Evolutionary conservation across 2,888 invertebrate species (phyloP).

Genomic region (Plagiodera versicolora): DNA sequence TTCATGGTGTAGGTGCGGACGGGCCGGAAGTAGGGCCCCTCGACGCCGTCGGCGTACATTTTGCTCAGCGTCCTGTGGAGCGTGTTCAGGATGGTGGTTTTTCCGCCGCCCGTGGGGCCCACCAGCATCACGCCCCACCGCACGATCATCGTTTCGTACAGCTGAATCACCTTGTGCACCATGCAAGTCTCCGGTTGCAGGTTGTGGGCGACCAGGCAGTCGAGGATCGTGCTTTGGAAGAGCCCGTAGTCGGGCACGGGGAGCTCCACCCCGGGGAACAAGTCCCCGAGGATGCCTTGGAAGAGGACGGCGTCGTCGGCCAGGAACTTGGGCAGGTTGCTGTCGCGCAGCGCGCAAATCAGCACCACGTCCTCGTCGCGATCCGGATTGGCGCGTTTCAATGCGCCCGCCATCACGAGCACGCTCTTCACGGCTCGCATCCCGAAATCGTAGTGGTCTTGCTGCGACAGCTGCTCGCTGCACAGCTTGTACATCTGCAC

Average conservation of each 20-base stretch:
- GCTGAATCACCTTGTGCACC: conserved; percentile 77
- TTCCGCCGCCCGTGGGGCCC: conserved; percentile 87
- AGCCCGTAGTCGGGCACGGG: conserved; percentile 79
- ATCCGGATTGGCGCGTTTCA: conserved; percentile 83
- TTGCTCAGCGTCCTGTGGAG: conserved; percentile 70
- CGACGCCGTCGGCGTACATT: conserved; percentile 63
- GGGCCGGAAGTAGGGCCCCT: conserved; percentile 66
- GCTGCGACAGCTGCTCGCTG: conserved; percentile 88
- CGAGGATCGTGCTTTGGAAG: conserved; percentile 67
- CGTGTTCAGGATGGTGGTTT: conserved; percentile 73
- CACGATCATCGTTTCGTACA: conserved; percentile 89
- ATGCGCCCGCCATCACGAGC: conserved; percentile 86
- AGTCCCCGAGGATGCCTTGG: conserved; percentile 82
- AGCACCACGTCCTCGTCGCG: conserved; percentile 82
- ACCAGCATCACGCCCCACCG: conserved; percentile 93
- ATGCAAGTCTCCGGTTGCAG: conserved; percentile 70
- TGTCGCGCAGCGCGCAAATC: conserved; percentile 83
- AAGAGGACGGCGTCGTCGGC: conserved; percentile 83
- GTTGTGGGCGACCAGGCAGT: conserved; percentile 60
- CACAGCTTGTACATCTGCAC: conserved; percentile 91
- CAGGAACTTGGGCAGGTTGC: conserved; percentile 88
- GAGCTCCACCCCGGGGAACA: conserved; percentile 81
- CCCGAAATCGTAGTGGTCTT: conserved; percentile 91
- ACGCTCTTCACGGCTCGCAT: conserved; percentile 95
- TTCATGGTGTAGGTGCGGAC: conserved; percentile 82